Conservation (phyloP, 2,797 vertebrate genomes). For the Lithobates sylvaticus region DNA sequence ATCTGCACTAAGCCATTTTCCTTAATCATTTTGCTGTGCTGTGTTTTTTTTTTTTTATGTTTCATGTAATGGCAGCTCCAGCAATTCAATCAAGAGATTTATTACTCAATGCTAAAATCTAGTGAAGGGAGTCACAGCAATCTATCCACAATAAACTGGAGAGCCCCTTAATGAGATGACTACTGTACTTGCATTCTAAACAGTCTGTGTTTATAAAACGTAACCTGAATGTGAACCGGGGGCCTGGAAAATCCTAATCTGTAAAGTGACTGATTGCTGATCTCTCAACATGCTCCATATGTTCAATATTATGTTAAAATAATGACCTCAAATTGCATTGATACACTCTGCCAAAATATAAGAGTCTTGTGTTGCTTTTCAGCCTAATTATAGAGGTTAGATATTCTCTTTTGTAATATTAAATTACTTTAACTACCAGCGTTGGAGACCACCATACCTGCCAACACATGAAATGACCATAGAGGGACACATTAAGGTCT, state of each 20-base stretch:
- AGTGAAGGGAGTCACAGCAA: conserved; percentile 30
- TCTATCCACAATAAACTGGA: conserved; percentile 29
- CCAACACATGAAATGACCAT: neutral
- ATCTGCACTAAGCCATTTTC: conserved; percentile 15
- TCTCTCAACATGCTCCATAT: conserved; percentile 57
- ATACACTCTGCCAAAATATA: conserved; percentile 50
- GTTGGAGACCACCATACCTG: conserved; percentile 32
- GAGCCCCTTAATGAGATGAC: conserved; percentile 47
- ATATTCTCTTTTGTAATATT: conserved; percentile 38
- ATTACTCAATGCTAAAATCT: conserved; percentile 37
- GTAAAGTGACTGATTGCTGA: conserved; percentile 60
- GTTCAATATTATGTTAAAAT: conserved; percentile 60
- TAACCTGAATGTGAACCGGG: conserved; percentile 54
- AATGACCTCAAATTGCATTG: conserved; percentile 58
- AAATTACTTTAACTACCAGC: conserved; percentile 49
- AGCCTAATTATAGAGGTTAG: conserved; percentile 25
- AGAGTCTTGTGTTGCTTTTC: conserved; percentile 43
- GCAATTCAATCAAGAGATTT: conserved; percentile 36
- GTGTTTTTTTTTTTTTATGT: conserved; percentile 17
- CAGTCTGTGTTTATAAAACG: conserved; percentile 56
- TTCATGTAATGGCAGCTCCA: conserved; percentile 14
- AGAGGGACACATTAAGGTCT: neutral
- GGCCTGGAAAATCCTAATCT: conserved; percentile 57
- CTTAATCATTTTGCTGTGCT: conserved; percentile 36
- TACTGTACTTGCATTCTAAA: conserved; percentile 55